Evolutionary conservation across 2,888 invertebrate genomes (phyloP), one percentile per base, ranked within the genome.

Genomic region (Labia minor): DNA sequence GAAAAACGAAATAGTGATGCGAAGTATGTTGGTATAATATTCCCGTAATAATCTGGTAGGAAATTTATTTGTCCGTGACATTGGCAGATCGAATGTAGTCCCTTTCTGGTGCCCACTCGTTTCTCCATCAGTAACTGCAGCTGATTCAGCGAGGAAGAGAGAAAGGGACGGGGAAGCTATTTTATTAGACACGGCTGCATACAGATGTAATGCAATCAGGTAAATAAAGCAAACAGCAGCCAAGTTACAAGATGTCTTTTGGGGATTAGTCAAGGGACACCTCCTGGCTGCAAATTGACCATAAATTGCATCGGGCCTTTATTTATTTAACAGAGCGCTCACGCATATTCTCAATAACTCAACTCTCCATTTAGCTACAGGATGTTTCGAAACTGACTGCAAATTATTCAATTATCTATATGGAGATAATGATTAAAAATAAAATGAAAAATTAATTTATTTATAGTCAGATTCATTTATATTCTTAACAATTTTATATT

Each of bases 161-260:
- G 16, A 16, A 16, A 49, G 49, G n/a, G 14, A 16, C 6, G 16
- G 49, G 33, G 11, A 11, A 33, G 33, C 11, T 49, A 49, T 49
- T 49, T 49, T 49, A 49, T 49, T 49, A 49, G 49, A 49, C 49
- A 49, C 14, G 16, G 49, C 49, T 16, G 49, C 49, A 49, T 49
- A 49, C 49, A 49, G 49, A 49, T 49, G 49, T 49, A 49, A 49
- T 49, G 49, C 49, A 49, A 49, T 49, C 49, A 16, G 16, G 49
- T 49, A 49, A n/a, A 49, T 49, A 49, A 49, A 49, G 49, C 49
- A 49, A 49, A 49, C 49, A 49, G 49, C 49, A 49, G 49, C n/a
- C 49, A 49, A 14, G 49, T 49, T 49, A 49, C 49, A 49, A 49
- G 49, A 49, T 49, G 49, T 49, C 49, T 49, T 49, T 49, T 49